Evolutionary conservation across 1,140 invertebrate genomes (phyloP).

Genomic region (Drosophila micromelanica): DNA sequence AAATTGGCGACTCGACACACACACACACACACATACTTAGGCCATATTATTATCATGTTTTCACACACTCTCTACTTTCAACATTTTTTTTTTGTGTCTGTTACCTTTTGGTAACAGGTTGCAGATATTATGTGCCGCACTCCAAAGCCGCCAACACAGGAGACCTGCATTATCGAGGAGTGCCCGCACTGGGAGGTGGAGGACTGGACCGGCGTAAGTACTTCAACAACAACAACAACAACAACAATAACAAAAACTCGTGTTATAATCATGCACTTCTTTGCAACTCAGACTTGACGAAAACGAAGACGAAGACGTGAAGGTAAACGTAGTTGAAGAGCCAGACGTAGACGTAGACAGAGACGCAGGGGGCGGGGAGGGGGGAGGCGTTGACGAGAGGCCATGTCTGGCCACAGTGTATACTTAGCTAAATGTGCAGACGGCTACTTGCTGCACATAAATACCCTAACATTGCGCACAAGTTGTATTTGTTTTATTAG

Average conservation of each 20-base stretch:
- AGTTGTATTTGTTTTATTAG: neutral
- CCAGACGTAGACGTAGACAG: neutral
- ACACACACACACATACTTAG: conserved; percentile 20
- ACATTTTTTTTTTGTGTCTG: conserved; percentile 1
- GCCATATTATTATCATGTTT: conserved; percentile 65
- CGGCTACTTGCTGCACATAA: conserved; percentile 35
- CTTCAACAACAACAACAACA: conserved; percentile 29
- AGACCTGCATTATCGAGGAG: conserved; percentile 91
- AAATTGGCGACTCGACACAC: conserved; percentile 30
- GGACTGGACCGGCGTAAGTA: conserved; percentile 94
- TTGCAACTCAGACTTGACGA: conserved; percentile 35
- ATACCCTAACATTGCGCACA: conserved; percentile 1
- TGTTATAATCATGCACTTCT: conserved; percentile 73
- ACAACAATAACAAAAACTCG: conserved; percentile 45
- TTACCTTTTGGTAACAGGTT: conserved; percentile 85
- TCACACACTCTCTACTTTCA: conserved; percentile 23
- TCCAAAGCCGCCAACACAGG: conserved; percentile 90
- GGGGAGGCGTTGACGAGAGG: conserved; percentile 27
- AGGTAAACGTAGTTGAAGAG: neutral
- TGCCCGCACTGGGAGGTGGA: conserved; percentile 94
- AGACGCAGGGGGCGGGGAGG: neutral
- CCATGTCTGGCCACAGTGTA: conserved; percentile 57
- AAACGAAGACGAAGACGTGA: conserved; percentile 7
- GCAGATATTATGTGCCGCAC: conserved; percentile 90
- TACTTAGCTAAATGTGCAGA: conserved; percentile 71